Conservation (phyloP, 2,113 vertebrate species). For the Choloepus hoffmanni region DNA sequence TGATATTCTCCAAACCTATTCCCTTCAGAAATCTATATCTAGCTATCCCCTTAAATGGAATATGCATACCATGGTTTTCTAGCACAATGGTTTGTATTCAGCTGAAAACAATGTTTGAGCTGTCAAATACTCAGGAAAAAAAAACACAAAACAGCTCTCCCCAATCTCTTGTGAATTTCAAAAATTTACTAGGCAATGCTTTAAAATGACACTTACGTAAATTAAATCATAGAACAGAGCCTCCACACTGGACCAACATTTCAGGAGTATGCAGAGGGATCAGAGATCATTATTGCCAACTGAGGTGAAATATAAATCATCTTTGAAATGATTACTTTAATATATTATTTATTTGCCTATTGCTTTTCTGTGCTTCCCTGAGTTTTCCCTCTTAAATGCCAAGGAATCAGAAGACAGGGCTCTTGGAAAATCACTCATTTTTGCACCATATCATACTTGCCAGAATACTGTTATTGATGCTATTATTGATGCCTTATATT, state of each 20-base stretch:
- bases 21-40: background rate
- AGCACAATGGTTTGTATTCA: background rate
- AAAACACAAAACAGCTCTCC: background rate
- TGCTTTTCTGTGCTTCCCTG: background rate
- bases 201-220: conserved; percentile 22
- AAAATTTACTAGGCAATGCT: background rate
- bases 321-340: background rate
- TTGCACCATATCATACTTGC: background rate
- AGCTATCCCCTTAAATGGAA: background rate
- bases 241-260: background rate
- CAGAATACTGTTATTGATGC: background rate
- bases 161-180: background rate
- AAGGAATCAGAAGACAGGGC: background rate
- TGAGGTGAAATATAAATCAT: background rate
- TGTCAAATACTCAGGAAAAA: background rate
- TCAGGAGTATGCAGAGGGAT: background rate
- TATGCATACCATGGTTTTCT: background rate
- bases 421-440: background rate
- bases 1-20: background rate
- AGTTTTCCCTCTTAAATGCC: conserved; percentile 3
- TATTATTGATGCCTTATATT: background rate
- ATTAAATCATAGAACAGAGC: background rate
- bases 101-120: background rate
- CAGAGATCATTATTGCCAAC: background rate
- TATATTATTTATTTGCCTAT: background rate